phyloP scores from a whole-genome alignment of 1,140 invertebrate species.

The Drosophila aff. region DNA sequence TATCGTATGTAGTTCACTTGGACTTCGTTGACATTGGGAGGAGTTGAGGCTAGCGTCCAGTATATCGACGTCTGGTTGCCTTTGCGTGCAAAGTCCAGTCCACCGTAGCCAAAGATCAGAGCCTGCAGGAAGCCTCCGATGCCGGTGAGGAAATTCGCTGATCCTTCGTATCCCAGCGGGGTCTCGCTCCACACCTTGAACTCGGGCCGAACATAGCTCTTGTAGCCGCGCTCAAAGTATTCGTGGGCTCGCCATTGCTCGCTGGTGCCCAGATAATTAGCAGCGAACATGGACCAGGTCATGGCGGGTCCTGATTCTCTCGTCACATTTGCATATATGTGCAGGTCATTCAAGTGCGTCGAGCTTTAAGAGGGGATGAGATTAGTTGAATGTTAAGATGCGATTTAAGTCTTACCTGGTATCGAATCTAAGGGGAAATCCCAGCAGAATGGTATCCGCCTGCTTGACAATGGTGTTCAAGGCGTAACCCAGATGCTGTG shows the following conservation, averaged over 20 bases:
- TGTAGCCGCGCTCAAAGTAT: conserved; percentile 86
- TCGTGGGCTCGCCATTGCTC: conserved; percentile 81
- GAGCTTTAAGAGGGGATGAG: conserved; percentile 13
- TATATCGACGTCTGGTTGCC: conserved; percentile 28
- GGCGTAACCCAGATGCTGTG: conserved; percentile 86
- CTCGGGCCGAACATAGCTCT: conserved; percentile 86
- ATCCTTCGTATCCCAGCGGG: conserved; percentile 85
- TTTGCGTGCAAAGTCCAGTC: conserved; percentile 85
- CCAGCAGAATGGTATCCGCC: conserved; percentile 86
- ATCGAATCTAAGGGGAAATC: conserved; percentile 86
- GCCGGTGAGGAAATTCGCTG: conserved; percentile 87
- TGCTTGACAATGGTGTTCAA: conserved; percentile 86
- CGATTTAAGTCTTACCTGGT: conserved; percentile 61
- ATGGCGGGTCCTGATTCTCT: conserved; percentile 86
- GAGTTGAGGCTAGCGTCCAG: not conserved
- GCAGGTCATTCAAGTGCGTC: conserved; percentile 86
- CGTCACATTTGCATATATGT: conserved; percentile 86
- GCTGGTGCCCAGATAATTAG: conserved; percentile 85
- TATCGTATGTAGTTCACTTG: conserved; percentile 47
- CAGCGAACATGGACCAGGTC: conserved; percentile 87
- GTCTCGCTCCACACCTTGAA: conserved; percentile 87
- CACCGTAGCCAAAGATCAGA: conserved; percentile 86
- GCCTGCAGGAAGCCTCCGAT: conserved; percentile 87
- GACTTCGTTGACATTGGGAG: conserved; percentile 53
- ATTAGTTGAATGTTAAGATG: not conserved